phyloP scores from a whole-genome alignment of 2,888 invertebrate species.

The Apodemia mormo region DNA sequence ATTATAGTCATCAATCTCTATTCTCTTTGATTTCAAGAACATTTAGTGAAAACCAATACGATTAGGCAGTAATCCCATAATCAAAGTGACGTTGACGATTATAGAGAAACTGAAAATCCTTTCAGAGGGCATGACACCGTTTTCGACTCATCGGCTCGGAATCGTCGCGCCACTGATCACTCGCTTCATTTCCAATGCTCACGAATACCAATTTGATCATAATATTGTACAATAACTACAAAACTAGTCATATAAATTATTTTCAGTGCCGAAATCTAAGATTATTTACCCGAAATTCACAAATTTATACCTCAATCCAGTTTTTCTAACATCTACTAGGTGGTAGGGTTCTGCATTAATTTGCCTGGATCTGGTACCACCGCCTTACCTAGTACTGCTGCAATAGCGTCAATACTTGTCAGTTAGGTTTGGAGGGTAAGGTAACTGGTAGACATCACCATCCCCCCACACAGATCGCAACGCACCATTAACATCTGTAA shows the following conservation, averaged over 20 bases:
- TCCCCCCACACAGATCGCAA: too few species aligned
- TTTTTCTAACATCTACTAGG: too few species aligned
- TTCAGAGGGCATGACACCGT: background rate
- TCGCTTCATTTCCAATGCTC: constrained; percentile 4
- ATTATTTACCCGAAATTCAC: too few species aligned
- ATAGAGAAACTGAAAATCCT: background rate
- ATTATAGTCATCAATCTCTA: background rate
- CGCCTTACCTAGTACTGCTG: too few species aligned
- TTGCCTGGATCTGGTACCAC: too few species aligned
- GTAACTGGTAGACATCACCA: too few species aligned
- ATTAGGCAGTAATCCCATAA: background rate
- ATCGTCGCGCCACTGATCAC: background rate
- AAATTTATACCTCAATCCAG: too few species aligned
- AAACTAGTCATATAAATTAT: background rate
- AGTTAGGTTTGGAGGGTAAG: too few species aligned
- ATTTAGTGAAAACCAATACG: background rate
- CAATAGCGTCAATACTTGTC: too few species aligned
- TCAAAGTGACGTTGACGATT: constrained; percentile 3
- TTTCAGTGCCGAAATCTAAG: too few species aligned
- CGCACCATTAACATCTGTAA: too few species aligned
- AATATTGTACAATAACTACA: background rate
- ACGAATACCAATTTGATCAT: background rate
- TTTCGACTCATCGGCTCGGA: background rate
- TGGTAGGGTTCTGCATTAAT: too few species aligned
- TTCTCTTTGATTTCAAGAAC: background rate